Conservation (phyloP, 2,113 vertebrate genomes). For the Herpetotheres cachinnans region DNA sequence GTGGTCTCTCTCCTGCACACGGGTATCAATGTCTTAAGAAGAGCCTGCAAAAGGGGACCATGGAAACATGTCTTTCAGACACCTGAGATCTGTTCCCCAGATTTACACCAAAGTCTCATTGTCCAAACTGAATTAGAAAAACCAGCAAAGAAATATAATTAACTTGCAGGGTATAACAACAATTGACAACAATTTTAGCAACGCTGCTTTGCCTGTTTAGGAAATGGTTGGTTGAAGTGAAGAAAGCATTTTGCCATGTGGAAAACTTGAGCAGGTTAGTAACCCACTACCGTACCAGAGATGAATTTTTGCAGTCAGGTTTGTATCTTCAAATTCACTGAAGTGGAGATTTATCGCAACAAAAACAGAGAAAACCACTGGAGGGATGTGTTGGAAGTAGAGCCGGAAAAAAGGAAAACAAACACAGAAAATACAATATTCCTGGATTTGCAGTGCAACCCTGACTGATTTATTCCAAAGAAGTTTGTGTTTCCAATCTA, state of each 20-base stretch:
- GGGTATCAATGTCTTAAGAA: not conserved
- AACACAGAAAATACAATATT: not conserved
- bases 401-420: conserved; percentile 6
- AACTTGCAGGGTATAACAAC: not conserved
- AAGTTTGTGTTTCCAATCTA: not conserved
- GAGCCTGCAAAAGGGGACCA: not conserved
- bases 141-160: not conserved
- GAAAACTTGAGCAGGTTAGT: not conserved
- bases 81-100: not conserved
- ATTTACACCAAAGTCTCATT: not conserved
- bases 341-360: conserved; percentile 3
- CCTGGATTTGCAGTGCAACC: not conserved
- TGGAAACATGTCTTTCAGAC: not conserved
- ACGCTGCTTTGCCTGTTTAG: not conserved
- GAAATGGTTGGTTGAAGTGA: not conserved
- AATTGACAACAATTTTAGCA: not conserved
- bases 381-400: not conserved
- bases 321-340: not conserved
- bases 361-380: not conserved
- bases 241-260: not conserved
- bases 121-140: not conserved
- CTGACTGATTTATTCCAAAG: not conserved
- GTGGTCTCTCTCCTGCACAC: not conserved
- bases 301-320: not conserved
- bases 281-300: not conserved